Conservation (phyloP, 1,140 invertebrate species). For the Aphaenogaster floridana region DNA sequence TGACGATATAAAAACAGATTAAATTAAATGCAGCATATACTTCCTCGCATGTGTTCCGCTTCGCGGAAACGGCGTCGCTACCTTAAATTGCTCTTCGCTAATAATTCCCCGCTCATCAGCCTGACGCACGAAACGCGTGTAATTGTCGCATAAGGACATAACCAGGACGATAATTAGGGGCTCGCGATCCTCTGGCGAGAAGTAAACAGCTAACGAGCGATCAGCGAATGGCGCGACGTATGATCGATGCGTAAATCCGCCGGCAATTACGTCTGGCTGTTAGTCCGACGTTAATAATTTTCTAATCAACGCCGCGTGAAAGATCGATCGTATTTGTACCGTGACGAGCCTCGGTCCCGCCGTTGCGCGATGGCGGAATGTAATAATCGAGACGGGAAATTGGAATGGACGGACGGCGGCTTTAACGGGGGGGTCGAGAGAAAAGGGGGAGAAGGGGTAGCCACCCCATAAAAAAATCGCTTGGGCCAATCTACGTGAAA, state of each 20-base stretch:
- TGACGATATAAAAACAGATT: constrained; percentile 9
- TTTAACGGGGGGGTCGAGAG: neutral
- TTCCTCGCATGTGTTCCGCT: neutral
- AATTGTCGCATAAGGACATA: constrained; percentile 56
- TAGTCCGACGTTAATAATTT: constrained; percentile 64
- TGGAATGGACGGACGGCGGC: constrained; percentile 23
- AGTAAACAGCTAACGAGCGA: constrained; percentile 61
- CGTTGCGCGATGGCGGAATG: constrained; percentile 37
- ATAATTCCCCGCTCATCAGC: constrained; percentile 25
- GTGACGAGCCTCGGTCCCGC: constrained; percentile 36
- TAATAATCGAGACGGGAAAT: constrained; percentile 59
- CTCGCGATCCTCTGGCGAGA: constrained; percentile 34
- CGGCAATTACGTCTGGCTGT: constrained; percentile 51
- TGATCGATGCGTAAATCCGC: constrained; percentile 61
- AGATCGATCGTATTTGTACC: constrained; percentile 64
- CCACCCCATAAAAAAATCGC: constrained; percentile 38
- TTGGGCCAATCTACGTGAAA: constrained; percentile 54
- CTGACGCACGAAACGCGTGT: constrained; percentile 23
- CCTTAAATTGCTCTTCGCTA: constrained; percentile 36
- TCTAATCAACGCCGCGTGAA: constrained; percentile 62
- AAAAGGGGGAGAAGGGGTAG: neutral
- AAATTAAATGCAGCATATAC: neutral
- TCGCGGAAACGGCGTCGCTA: neutral
- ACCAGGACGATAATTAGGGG: constrained; percentile 46
- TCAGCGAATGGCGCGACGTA: constrained; percentile 19